Evolutionary conservation across 2,797 vertebrate genomes (phyloP).

Genomic region (Crenichthys baileyi): DNA sequence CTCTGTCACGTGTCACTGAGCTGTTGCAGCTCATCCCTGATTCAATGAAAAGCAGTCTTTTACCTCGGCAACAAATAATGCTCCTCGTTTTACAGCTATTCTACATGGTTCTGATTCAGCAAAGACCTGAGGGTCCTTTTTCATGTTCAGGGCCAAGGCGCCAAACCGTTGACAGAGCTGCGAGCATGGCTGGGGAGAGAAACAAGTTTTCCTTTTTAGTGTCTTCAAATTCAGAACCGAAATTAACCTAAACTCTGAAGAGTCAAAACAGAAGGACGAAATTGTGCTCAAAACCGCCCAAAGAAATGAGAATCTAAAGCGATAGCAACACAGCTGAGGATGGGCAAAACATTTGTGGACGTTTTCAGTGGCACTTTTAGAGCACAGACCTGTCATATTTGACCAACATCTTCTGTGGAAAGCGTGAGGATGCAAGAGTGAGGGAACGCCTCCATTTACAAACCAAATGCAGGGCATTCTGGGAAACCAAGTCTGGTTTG

Average conservation of each 20-base stretch:
- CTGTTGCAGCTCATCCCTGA: slow-evolving; percentile 73
- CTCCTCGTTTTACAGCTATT: slow-evolving; percentile 50
- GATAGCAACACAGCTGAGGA: slow-evolving; percentile 24
- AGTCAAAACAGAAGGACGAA: slow-evolving; percentile 54
- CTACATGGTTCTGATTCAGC: slow-evolving; percentile 43
- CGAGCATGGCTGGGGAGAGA: slow-evolving; percentile 12
- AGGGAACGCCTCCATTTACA: slow-evolving; percentile 8
- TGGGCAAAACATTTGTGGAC: slow-evolving; percentile 41
- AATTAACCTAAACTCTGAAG: slow-evolving; percentile 57
- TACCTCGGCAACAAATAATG: slow-evolving; percentile 44
- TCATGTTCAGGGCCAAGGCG: slow-evolving; percentile 14
- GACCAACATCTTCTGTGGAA: slow-evolving; percentile 20
- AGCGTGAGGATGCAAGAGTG: slow-evolving; percentile 21
- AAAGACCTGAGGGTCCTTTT: slow-evolving; percentile 11
- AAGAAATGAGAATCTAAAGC: slow-evolving; percentile 45
- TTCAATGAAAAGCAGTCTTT: slow-evolving; percentile 69
- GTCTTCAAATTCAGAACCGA: slow-evolving; percentile 58
- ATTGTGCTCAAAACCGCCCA: slow-evolving; percentile 31
- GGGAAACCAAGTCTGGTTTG: slow-evolving; percentile 38
- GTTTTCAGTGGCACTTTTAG: slow-evolving; percentile 36
- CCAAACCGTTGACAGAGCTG: not conserved
- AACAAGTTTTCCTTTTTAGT: slow-evolving; percentile 36
- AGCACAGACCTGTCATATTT: slow-evolving; percentile 31
- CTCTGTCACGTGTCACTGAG: slow-evolving; percentile 60
- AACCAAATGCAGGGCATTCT: slow-evolving; percentile 37